Evolutionary conservation across 2,797 vertebrate species (phyloP).

Genomic region (Cirrhinus mrigala): DNA sequence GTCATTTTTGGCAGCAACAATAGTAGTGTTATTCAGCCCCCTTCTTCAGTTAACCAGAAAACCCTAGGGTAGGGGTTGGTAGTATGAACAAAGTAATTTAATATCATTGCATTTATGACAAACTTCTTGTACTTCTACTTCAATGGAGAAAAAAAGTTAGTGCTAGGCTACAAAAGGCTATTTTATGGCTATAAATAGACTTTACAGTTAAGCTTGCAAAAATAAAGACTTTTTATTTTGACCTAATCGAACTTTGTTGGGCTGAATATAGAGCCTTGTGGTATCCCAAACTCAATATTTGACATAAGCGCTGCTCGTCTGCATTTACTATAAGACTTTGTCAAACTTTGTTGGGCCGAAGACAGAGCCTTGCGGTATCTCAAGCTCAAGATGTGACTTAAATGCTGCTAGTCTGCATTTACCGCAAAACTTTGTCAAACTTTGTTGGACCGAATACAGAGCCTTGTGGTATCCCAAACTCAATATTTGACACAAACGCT

Average conservation of each 20-base stretch:
- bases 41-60: constrained; percentile 2
- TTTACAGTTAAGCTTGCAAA: not conserved
- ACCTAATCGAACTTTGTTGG: not conserved
- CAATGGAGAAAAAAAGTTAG: not conserved
- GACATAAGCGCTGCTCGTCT: no score
- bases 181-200: not conserved
- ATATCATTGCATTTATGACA: not conserved
- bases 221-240: not conserved
- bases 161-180: no score
- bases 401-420: no score
- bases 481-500: no score
- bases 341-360: no score
- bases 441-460: no score
- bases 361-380: no score
- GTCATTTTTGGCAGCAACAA: not conserved
- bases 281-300: not conserved
- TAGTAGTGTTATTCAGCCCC: not conserved
- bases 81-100: not conserved
- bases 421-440: no score
- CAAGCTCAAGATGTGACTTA: no score
- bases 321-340: no score
- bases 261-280: not conserved
- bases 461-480: no score
- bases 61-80: not conserved
- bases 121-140: not conserved